Evolutionary conservation across 2,888 invertebrate species (phyloP), one percentile per base, ranked within the genome.

Genomic region (Therioaphis trifolii): DNA sequence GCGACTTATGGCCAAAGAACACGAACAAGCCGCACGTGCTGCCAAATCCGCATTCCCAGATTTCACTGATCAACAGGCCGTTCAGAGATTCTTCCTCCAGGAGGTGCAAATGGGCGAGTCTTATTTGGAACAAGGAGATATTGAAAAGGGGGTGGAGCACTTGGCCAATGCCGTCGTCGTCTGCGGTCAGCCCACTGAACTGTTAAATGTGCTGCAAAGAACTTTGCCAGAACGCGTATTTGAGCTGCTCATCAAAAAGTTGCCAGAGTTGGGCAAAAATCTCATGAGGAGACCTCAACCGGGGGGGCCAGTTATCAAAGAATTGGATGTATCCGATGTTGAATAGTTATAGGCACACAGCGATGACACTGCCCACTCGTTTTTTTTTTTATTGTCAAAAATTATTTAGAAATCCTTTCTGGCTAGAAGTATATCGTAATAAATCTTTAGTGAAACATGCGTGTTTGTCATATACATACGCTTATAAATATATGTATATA

Each of bases 121-220:
- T 88, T 89, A 97, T 85, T 90, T 98, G 87, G 93, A 94, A 18
- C 92, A 92, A n/a, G 96, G 96, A 18, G 94, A 96, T 87, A 89
- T 96, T 85, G 95, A 97, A 86, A 94, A 93, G 69, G 99, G 97
- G 55, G 95, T 98, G 76, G 97, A 98, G 89, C 99, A 99, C 90
- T 92, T 99, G 86, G 95, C 96, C 66, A 97, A 97, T 89, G 99
- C 99, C 12, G 95, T 99, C n/a, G 95, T 97, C 4, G 95, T 99
- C 40, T 99, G 99, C 88, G 98, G 97, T 15, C 97, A 99, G 89
- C 96, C 97, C 0, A 93, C 94, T 87, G 96, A 97, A 88, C 90
- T 98, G 78, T 91, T 98, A 75, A 93, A 94, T 88, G 94, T 96
- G 85, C 92, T 99, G 80, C 96, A 98, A 90, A 96, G 97, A 90